Conservation (phyloP, 2,113 vertebrate species). For the Nycticebus coucang region DNA sequence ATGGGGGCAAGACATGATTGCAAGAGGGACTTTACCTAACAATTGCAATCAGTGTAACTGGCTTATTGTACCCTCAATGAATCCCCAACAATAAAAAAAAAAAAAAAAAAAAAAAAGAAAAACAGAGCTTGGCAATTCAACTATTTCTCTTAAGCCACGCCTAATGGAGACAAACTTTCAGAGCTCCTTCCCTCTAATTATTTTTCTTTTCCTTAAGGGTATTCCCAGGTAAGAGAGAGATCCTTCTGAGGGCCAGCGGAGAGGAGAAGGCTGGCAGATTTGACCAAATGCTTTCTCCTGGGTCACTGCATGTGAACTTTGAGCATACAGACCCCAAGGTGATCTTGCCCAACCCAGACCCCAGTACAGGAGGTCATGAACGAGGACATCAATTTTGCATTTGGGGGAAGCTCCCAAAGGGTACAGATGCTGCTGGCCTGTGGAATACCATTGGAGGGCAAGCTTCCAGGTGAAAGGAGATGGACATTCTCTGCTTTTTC, state of each 20-base stretch:
- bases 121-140: background rate
- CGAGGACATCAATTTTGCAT: background rate
- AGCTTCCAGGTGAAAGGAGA: background rate
- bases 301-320: background rate
- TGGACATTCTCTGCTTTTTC: background rate
- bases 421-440: background rate
- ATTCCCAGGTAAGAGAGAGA: background rate
- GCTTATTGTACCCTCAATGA: too few relatives aligned
- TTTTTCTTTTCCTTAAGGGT: fast-evolving
- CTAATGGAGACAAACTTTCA: background rate
- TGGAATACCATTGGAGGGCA: background rate
- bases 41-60: too few relatives aligned
- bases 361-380: fast-evolving
- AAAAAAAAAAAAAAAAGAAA: too few relatives aligned
- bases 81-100: too few relatives aligned
- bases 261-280: background rate
- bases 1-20: too few relatives aligned
- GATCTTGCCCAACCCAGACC: background rate
- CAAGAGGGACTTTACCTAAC: too few relatives aligned
- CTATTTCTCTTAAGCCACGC: background rate
- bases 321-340: fast-evolving
- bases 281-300: background rate
- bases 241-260: background rate
- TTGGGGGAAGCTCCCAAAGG: background rate
- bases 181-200: background rate